A percentile compares a stretch with the other conserved stretches of the same genome.
Conservation (phyloP, 2,888 invertebrate genomes). For the Coecobrya sp. region DNA sequence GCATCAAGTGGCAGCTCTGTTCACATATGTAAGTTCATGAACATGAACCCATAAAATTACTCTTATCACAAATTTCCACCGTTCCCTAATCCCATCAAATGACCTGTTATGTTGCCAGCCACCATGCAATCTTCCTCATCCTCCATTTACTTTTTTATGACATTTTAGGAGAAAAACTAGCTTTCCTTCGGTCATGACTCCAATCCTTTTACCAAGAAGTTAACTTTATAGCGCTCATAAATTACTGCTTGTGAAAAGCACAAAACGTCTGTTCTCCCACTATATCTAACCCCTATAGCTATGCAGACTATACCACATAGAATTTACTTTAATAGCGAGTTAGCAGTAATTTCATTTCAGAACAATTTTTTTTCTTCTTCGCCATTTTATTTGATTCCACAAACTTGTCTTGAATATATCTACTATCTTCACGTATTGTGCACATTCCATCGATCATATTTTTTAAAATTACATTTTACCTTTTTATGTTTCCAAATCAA, state of each 20-base stretch:
- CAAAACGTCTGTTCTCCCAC: neutral
- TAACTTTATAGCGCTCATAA: conserved; percentile 36
- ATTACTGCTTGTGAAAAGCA: neutral
- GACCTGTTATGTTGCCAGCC: neutral
- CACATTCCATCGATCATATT: neutral
- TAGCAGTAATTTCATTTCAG: neutral
- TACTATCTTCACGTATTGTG: neutral
- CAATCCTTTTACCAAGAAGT: neutral
- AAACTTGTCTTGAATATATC: neutral
- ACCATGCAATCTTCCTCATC: neutral
- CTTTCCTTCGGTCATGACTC: neutral
- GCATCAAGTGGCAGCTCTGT: no score
- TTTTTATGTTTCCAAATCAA: neutral
- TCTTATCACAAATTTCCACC: conserved; percentile 18
- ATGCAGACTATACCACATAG: neutral
- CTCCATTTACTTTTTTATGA: conserved; percentile 54
- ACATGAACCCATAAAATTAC: neutral
- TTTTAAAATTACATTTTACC: neutral
- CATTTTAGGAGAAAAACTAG: conserved; percentile 23
- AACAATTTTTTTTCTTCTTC: neutral
- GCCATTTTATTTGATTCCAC: neutral
- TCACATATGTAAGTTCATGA: no score
- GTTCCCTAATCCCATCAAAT: neutral
- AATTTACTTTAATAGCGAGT: neutral
- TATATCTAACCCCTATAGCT: neutral